Evolutionary conservation across 2,797 vertebrate genomes (phyloP).

Genomic region (Steatocranus sp.): DNA sequence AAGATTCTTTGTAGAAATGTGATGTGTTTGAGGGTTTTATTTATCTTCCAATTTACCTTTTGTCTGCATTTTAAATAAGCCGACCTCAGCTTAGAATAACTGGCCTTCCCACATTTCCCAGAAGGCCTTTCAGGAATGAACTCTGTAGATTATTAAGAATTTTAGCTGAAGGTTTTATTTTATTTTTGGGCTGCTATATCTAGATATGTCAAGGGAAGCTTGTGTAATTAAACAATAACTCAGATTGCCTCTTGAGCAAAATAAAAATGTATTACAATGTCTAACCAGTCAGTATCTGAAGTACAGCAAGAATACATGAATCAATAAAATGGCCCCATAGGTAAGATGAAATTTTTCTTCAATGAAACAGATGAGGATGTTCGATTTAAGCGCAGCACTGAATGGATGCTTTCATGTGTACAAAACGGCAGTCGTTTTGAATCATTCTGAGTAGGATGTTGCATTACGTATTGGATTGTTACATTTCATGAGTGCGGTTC

Average conservation of each 20-base stretch:
- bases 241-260: not conserved
- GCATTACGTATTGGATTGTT: constrained; percentile 5
- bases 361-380: not conserved
- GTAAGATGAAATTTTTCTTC: not conserved
- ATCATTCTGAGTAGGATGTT: constrained; percentile 6
- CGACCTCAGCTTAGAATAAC: not conserved
- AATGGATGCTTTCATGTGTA: not conserved
- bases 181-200: not conserved
- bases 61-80: not conserved
- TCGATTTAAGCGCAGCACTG: not conserved
- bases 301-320: constrained; percentile 5
- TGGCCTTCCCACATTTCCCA: not conserved
- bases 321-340: constrained; percentile 4
- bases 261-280: not conserved
- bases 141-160: not conserved
- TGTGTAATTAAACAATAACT: not conserved
- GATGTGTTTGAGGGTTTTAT: not conserved
- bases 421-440: not conserved
- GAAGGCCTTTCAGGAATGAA: not conserved
- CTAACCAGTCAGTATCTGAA: not conserved
- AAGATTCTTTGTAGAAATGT: not conserved
- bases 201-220: not conserved
- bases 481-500: not conserved
- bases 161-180: not conserved
- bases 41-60: not conserved